Evolutionary conservation across 2,888 invertebrate species (phyloP).

Genomic region (Cryptus armator): DNA sequence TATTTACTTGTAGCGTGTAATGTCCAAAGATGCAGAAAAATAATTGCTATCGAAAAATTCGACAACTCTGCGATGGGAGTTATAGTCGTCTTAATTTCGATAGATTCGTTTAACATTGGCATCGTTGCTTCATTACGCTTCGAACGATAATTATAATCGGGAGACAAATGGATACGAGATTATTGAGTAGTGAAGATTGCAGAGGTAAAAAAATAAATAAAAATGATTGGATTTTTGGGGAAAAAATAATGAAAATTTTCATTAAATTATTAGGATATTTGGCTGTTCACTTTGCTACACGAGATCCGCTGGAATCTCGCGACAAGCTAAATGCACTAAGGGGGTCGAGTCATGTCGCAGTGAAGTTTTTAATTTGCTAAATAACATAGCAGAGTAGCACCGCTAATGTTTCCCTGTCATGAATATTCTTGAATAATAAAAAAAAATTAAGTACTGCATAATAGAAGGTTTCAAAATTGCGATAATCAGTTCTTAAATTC

Average conservation of each 20-base stretch:
- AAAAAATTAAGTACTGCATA: background rate
- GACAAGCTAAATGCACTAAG: background rate
- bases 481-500: background rate
- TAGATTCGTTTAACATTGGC: background rate
- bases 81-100: background rate
- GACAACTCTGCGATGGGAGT: slow-evolving; percentile 5
- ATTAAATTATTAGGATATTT: background rate
- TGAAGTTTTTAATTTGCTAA: background rate
- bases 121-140: background rate
- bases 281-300: background rate
- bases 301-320: background rate
- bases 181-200: background rate
- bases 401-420: background rate
- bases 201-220: slow-evolving; percentile 1
- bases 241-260: background rate
- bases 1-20: background rate
- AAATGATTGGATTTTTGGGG: background rate
- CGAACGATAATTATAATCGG: background rate
- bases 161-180: background rate
- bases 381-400: background rate
- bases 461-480: background rate
- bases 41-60: slow-evolving; percentile 26
- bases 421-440: background rate
- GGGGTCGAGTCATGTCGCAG: background rate
- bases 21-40: background rate